phyloP scores from a whole-genome alignment of 2,797 vertebrate species.

The Onychomys torridus region DNA sequence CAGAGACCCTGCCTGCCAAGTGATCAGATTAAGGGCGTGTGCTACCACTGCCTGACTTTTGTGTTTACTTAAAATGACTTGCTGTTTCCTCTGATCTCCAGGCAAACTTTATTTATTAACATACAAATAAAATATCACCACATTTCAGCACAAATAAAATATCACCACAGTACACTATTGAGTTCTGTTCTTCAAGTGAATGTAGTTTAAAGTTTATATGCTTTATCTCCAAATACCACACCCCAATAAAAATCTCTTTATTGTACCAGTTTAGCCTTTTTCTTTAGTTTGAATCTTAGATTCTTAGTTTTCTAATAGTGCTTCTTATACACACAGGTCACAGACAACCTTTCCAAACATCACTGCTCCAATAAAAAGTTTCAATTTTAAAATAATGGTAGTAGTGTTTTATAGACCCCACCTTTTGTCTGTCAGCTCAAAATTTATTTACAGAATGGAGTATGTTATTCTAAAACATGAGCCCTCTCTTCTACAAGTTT shows the following conservation, averaged over 20 bases:
- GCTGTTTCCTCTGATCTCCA: too few species aligned
- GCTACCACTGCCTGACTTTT: too few species aligned
- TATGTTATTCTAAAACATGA: constrained; percentile 4
- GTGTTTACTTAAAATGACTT: too few species aligned
- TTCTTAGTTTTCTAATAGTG: constrained; percentile 18
- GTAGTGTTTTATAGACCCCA: neutral
- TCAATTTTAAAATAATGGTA: neutral
- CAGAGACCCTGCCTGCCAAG: too few species aligned
- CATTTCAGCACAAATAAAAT: too few species aligned
- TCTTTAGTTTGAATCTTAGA: neutral
- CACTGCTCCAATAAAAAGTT: neutral
- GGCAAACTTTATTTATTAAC: too few species aligned
- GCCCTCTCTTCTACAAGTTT: constrained; percentile 5
- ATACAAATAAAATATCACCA: too few species aligned
- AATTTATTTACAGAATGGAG: neutral
- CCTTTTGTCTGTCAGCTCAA: neutral
- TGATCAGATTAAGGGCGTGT: too few species aligned
- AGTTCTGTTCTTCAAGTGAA: neutral
- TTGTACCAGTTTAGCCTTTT: neutral
- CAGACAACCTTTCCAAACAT: neutral
- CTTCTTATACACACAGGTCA: neutral
- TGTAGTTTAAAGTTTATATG: neutral
- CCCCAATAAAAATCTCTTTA: neutral
- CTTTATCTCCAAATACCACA: neutral
- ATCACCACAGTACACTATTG: neutral